phyloP scores from a whole-genome alignment of 1,140 invertebrate species.

The Odontomachus brunneus region DNA sequence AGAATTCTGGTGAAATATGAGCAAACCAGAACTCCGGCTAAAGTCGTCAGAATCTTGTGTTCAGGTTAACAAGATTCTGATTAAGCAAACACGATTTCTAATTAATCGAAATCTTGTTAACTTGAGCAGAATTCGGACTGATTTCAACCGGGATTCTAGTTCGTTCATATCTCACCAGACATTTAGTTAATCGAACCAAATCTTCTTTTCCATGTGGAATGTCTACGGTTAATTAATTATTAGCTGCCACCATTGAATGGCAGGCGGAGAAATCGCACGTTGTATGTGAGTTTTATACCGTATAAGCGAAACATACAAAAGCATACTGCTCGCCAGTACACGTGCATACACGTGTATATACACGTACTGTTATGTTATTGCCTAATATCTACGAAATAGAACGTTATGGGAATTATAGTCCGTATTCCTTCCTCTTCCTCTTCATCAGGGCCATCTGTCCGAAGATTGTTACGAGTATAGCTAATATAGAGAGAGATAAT shows the following conservation, averaged over 20 bases:
- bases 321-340: constrained; percentile 68
- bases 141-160: too few species aligned
- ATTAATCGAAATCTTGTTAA: too few species aligned
- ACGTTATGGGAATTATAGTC: constrained; percentile 60
- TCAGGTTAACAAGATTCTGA: too few species aligned
- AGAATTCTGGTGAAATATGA: too few species aligned
- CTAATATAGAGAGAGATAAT: not conserved
- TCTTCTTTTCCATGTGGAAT: too few species aligned
- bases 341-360: constrained; percentile 64
- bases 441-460: constrained; percentile 20
- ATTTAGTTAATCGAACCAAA: too few species aligned
- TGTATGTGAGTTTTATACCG: constrained; percentile 74
- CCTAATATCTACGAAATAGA: constrained; percentile 69
- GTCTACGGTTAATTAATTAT: constrained; percentile 33
- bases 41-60: too few species aligned
- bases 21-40: too few species aligned
- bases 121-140: too few species aligned
- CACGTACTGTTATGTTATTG: constrained; percentile 75
- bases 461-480: constrained; percentile 36
- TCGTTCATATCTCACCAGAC: too few species aligned
- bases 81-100: too few species aligned
- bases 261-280: constrained; percentile 59
- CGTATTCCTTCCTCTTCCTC: constrained; percentile 51
- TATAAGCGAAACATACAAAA: constrained; percentile 65
- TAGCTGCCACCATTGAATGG: constrained; percentile 16